Evolutionary conservation across 2,113 vertebrate species (phyloP).

Genomic region (Oreotrochilus melanogaster): DNA sequence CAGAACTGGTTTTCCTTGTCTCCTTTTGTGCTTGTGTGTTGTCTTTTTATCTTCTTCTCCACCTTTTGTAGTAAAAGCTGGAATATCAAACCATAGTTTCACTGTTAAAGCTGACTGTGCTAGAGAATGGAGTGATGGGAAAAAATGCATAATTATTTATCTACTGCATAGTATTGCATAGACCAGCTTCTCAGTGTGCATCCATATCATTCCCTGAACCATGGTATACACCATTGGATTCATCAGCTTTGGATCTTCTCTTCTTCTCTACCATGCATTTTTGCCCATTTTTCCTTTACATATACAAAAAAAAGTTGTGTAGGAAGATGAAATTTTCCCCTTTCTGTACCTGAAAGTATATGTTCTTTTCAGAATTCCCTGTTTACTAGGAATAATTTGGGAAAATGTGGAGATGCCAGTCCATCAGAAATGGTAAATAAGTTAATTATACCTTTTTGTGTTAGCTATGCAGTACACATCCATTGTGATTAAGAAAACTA

Average conservation of each 20-base stretch:
- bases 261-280: background rate
- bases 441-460: background rate
- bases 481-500: background rate
- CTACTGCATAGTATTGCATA: background rate
- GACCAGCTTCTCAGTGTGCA: background rate
- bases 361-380: background rate
- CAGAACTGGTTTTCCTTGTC: background rate
- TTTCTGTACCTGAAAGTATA: background rate
- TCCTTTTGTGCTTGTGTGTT: background rate
- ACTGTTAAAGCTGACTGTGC: background rate
- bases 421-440: background rate
- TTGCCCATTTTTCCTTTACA: background rate
- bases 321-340: background rate
- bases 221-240: background rate
- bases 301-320: background rate
- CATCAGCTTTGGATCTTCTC: background rate
- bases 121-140: background rate
- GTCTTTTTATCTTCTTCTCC: background rate
- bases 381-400: background rate
- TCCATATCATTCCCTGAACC: background rate
- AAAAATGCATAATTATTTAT: background rate
- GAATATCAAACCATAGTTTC: background rate
- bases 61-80: background rate
- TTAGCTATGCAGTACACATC: background rate
- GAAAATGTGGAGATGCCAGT: background rate